These are phyloP conservation scores for Anagrus nilaparvatae DNA, from an alignment of 1,140 invertebrate genomes.

Conservation along the genomic window DNA sequence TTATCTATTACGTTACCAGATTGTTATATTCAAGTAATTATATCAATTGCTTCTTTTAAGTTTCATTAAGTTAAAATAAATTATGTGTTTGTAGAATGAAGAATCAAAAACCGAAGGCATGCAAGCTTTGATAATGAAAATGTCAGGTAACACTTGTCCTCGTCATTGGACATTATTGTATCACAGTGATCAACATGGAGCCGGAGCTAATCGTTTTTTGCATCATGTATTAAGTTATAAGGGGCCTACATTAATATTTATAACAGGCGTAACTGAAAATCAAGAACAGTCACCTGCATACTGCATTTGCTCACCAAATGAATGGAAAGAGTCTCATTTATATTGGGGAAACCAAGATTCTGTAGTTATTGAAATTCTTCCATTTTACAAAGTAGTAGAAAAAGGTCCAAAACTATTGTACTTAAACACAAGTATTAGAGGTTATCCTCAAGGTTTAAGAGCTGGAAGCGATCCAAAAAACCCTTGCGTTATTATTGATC, in stretches of 20 bases:
- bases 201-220: slow-evolving; percentile 77
- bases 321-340: slow-evolving; percentile 76
- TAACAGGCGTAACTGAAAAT: slow-evolving; percentile 43
- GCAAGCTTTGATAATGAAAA: slow-evolving; percentile 31
- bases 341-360: slow-evolving; percentile 75
- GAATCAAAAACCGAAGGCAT: slow-evolving; percentile 28
- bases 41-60: neutral
- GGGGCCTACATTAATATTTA: slow-evolving; percentile 70
- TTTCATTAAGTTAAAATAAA: neutral
- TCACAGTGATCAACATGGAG: slow-evolving; percentile 70
- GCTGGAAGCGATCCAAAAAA: slow-evolving; percentile 68
- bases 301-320: slow-evolving; percentile 65
- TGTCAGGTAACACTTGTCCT: slow-evolving; percentile 40
- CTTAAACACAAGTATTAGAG: slow-evolving; percentile 71
- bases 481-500: slow-evolving; percentile 57
- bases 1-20: slow-evolving; percentile 61
- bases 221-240: slow-evolving; percentile 79
- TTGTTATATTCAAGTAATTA: slow-evolving; percentile 48
- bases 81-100: slow-evolving; percentile 32
- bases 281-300: slow-evolving; percentile 55
- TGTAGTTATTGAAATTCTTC: slow-evolving; percentile 67
- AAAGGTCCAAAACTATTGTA: slow-evolving; percentile 68
- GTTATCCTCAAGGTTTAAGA: slow-evolving; percentile 73
- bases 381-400: slow-evolving; percentile 60
- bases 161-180: slow-evolving; percentile 81